Percentiles rank a stretch among this genome's conserved stretches.
Conservation (phyloP, 2,113 vertebrate species). For the Prinia subflava region DNA sequence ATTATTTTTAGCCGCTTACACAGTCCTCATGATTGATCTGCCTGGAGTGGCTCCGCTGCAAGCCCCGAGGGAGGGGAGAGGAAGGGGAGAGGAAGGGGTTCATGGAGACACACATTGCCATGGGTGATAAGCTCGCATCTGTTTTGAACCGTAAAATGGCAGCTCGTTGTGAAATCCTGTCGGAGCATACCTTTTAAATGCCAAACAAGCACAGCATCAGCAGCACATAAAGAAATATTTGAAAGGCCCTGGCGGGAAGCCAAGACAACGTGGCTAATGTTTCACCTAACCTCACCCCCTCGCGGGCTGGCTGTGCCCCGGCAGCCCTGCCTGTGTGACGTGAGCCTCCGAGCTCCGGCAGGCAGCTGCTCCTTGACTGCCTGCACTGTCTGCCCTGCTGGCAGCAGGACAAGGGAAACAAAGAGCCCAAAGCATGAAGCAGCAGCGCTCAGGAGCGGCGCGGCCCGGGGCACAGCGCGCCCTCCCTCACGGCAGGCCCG, state of each 20-base stretch:
- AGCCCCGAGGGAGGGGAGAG: slow-evolving; percentile 24
- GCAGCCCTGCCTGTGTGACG: slow-evolving; percentile 9
- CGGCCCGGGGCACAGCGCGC: rapidly evolving
- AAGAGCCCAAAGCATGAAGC: not conserved
- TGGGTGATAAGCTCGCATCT: slow-evolving; percentile 61
- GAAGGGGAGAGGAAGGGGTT: not conserved
- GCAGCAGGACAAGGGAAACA: slow-evolving; percentile 22
- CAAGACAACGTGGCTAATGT: slow-evolving; percentile 71
- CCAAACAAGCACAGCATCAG: slow-evolving; percentile 61
- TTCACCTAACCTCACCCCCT: slow-evolving; percentile 73
- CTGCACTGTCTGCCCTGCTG: slow-evolving; percentile 32
- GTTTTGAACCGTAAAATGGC: slow-evolving; percentile 64
- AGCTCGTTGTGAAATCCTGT: slow-evolving; percentile 72
- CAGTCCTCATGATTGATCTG: slow-evolving; percentile 58
- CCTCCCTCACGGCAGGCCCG: rapidly evolving
- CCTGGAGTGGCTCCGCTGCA: slow-evolving; percentile 35
- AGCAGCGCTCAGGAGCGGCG: not conserved
- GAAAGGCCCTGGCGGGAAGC: slow-evolving; percentile 66
- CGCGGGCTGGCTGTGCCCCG: not conserved
- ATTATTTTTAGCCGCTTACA: slow-evolving; percentile 73
- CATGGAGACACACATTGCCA: slow-evolving; percentile 55
- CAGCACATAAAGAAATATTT: slow-evolving; percentile 78
- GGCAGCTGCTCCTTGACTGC: slow-evolving; percentile 50
- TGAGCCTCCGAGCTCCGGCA: not conserved
- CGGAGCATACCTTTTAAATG: slow-evolving; percentile 43